These are phyloP conservation scores for Ceyx cyanopectus DNA, from an alignment of 2,113 vertebrate genomes.

Conservation along the genomic window DNA sequence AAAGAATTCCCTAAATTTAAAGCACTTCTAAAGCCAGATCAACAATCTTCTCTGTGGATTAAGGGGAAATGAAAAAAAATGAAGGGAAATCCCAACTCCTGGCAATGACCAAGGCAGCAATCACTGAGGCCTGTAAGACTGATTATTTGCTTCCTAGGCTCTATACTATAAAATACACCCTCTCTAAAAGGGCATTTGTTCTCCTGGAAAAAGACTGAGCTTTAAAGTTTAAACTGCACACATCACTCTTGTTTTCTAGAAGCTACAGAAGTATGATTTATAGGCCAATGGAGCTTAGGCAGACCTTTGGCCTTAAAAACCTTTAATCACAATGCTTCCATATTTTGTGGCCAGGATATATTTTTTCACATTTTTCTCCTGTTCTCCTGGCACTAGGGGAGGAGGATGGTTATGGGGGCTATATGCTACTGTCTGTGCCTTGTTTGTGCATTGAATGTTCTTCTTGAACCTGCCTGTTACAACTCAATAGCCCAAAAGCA, in stretches of 20 bases:
- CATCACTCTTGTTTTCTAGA: not conserved
- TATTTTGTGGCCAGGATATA: not conserved
- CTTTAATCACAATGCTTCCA: not conserved
- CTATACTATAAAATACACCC: not conserved
- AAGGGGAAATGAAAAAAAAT: not conserved
- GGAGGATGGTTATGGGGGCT: not conserved
- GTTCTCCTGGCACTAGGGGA: not conserved
- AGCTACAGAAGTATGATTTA: not conserved
- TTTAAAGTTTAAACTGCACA: not conserved
- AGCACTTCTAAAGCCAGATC: not conserved
- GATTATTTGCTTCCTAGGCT: not conserved
- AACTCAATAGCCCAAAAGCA: not conserved
- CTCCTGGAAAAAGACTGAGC: not conserved
- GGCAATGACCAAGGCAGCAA: not conserved
- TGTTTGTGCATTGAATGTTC: fast-evolving
- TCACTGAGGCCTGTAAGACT: not conserved
- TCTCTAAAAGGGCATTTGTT: not conserved
- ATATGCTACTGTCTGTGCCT: not conserved
- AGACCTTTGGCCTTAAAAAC: not conserved
- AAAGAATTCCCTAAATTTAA: not conserved
- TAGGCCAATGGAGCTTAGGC: not conserved
- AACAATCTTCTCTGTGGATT: not conserved
- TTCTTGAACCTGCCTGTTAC: not conserved
- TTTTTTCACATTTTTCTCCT: not conserved
- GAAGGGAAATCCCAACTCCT: not conserved